A percentile compares a stretch with the other conserved stretches of the same genome.
Evolutionary conservation across 2,888 invertebrate genomes (phyloP).

Genomic region (Aspidiotus rigidus): DNA sequence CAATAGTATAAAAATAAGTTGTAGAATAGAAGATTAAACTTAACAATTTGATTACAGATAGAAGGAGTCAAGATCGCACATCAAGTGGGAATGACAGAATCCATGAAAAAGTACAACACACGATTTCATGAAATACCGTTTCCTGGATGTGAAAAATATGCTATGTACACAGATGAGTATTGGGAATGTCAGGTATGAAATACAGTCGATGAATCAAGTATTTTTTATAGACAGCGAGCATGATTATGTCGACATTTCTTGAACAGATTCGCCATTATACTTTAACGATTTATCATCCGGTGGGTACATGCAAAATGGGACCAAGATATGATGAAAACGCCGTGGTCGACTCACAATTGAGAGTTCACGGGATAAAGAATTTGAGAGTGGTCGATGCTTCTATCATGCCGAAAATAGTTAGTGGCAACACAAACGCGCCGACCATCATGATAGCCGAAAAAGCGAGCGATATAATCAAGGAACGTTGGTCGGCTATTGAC

Average conservation of each 20-base stretch:
- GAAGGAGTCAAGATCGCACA: conserved; percentile 66
- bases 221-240: no score
- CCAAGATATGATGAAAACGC: background rate
- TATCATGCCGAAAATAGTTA: background rate
- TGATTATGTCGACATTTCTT: background rate
- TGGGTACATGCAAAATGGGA: conserved; percentile 1
- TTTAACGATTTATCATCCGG: background rate
- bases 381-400: background rate
- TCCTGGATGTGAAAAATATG: conserved; percentile 56
- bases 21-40: background rate
- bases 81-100: conserved; percentile 52
- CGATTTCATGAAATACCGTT: conserved; percentile 56
- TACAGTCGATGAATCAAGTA: no score
- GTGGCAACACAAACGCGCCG: background rate
- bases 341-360: background rate
- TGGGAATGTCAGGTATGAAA: conserved; percentile 52
- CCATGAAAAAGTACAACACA: conserved; percentile 53
- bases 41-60: conserved; percentile 46
- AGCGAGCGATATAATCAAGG: background rate
- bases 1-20: no score
- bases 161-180: conserved; percentile 61
- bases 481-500: background rate
- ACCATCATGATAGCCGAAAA: conserved; percentile 4
- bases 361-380: background rate
- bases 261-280: background rate